phyloP scores from a whole-genome alignment of 2,797 vertebrate species.

The Pipistrellus nathusii region DNA sequence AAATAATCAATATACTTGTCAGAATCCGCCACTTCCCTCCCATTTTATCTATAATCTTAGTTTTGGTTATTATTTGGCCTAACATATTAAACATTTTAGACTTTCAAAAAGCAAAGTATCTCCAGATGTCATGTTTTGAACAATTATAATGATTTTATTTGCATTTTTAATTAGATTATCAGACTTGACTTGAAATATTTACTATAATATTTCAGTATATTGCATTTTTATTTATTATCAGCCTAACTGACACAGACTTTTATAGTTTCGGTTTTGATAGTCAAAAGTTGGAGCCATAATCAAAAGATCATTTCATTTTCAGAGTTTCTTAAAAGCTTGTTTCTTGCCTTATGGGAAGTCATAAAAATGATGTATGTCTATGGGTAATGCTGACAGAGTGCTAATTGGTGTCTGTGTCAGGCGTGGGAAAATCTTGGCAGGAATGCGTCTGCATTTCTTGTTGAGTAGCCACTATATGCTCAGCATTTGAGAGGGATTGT shows the following conservation, averaged over 20 bases:
- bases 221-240: not conserved
- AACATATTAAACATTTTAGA: not conserved
- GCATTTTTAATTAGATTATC: not conserved
- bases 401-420: not conserved
- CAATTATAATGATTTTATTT: not conserved
- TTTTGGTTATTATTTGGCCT: not conserved
- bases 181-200: not conserved
- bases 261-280: conserved; percentile 34
- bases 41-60: not conserved
- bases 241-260: not conserved
- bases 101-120: not conserved
- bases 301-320: not conserved
- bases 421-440: conserved; percentile 5
- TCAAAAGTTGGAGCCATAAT: conserved; percentile 40
- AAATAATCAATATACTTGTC: not conserved
- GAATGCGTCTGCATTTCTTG: conserved; percentile 37
- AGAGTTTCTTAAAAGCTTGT: not conserved
- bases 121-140: not conserved
- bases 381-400: not conserved
- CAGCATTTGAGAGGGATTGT: not conserved
- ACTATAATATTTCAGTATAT: not conserved
- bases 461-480: not conserved
- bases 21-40: not conserved
- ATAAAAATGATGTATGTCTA: not conserved
- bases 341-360: conserved; percentile 45